Conservation (phyloP, 2,797 vertebrate species). For the Sylvilagus floridanus region DNA sequence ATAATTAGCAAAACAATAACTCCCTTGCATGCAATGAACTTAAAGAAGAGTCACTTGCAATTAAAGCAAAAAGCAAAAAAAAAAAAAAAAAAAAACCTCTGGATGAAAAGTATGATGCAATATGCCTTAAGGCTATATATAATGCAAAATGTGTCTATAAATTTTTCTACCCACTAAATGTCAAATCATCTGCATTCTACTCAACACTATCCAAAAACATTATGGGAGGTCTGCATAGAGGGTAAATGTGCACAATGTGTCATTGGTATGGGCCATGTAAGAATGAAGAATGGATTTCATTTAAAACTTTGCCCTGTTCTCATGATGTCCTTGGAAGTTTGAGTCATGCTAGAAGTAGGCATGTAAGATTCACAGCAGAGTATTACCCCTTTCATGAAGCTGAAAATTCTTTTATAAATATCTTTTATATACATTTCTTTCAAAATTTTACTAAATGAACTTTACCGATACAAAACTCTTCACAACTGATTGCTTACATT, state of each 20-base stretch:
- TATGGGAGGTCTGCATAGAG: neutral
- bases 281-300: slow-evolving; percentile 25
- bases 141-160: slow-evolving; percentile 69
- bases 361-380: slow-evolving; percentile 69
- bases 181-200: slow-evolving; percentile 65
- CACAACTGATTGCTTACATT: neutral
- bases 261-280: neutral
- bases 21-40: slow-evolving; percentile 74
- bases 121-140: slow-evolving; percentile 54
- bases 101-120: slow-evolving; percentile 57
- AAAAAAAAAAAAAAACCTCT: slow-evolving; percentile 59
- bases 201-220: slow-evolving; percentile 58
- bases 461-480: neutral
- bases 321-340: slow-evolving; percentile 37
- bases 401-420: slow-evolving; percentile 77
- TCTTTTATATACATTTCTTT: neutral
- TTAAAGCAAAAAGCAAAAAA: slow-evolving; percentile 76
- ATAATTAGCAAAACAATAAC: slow-evolving; percentile 73
- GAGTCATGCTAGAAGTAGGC: slow-evolving; percentile 64
- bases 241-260: neutral
- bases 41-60: slow-evolving; percentile 76
- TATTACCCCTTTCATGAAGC: neutral
- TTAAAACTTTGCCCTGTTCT: slow-evolving; percentile 43
- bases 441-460: too few relatives aligned
- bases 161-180: slow-evolving; percentile 64